Conservation (phyloP, 2,113 vertebrate species). For the Calypte anna region DNA sequence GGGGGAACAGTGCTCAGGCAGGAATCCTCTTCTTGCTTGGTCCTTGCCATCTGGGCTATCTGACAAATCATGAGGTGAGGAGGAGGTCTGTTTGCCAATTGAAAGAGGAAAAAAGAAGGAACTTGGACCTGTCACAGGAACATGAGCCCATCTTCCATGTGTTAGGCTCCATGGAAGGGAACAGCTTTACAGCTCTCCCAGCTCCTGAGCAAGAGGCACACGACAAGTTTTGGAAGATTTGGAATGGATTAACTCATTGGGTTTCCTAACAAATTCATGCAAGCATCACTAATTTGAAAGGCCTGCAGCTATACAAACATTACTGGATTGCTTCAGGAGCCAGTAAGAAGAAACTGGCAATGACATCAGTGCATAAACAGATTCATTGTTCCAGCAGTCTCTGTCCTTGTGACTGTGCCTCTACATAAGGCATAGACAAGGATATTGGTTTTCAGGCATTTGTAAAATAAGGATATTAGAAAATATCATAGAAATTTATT, state of each 20-base stretch:
- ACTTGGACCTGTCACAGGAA: not conserved
- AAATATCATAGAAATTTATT: not conserved
- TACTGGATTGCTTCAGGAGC: not conserved
- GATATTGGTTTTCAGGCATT: not conserved
- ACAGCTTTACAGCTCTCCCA: not conserved
- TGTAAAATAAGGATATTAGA: not conserved
- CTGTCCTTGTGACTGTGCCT: not conserved
- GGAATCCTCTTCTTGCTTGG: not conserved
- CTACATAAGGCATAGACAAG: not conserved
- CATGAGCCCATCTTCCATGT: fast-evolving
- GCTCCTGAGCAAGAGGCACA: not conserved
- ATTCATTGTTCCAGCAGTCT: not conserved
- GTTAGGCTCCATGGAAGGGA: not conserved
- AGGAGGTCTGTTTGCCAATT: not conserved
- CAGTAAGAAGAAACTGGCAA: not conserved
- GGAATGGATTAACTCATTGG: not conserved
- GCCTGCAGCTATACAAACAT: not conserved
- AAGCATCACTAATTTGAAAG: not conserved
- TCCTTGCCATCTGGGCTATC: not conserved
- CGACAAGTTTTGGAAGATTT: not conserved
- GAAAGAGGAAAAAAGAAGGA: not conserved
- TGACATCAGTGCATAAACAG: not conserved
- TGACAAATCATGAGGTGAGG: not conserved
- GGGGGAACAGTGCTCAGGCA: not conserved
- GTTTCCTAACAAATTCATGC: not conserved